These are phyloP conservation scores for Harpalus rubripes DNA, from an alignment of 2,888 invertebrate species.

Conservation along the genomic window DNA sequence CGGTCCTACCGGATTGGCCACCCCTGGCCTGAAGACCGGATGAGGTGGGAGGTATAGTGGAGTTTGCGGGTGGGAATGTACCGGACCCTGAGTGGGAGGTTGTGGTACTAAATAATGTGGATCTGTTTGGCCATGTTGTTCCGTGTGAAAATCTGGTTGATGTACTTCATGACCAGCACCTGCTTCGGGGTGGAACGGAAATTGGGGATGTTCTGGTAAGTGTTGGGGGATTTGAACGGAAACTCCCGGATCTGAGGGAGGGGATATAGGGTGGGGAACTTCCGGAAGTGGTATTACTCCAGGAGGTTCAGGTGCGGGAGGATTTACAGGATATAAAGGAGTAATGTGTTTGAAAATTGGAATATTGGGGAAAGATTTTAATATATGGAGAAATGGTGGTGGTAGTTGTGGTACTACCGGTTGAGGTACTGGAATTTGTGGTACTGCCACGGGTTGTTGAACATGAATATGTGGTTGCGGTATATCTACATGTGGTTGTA, in stretches of 20 bases:
- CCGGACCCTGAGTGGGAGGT: conserved; percentile 69
- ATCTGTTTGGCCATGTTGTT: conserved; percentile 29
- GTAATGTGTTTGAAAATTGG: conserved; percentile 54
- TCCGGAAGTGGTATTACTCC: conserved; percentile 6
- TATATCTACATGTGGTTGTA: conserved; percentile 24
- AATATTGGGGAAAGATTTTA: conserved; percentile 14
- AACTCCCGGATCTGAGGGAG: conserved; percentile 43
- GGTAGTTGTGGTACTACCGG: conserved; percentile 45
- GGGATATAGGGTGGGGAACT: conserved; percentile 6
- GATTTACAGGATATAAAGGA: conserved; percentile 46
- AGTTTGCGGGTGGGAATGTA: conserved; percentile 74
- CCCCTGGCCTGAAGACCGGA: conserved; percentile 70
- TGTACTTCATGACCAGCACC: conserved; percentile 8
- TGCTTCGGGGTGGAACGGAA: background rate
- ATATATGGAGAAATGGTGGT: conserved; percentile 43
- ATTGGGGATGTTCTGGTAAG: conserved; percentile 33
- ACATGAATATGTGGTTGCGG: background rate
- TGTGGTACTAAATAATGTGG: conserved; percentile 38
- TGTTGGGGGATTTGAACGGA: conserved; percentile 53
- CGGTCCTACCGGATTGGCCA: conserved; percentile 54
- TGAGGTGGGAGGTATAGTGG: conserved; percentile 74
- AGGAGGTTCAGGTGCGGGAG: background rate
- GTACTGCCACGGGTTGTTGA: conserved; percentile 21
- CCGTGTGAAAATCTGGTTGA: conserved; percentile 46
- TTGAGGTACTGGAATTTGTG: conserved; percentile 18